These are phyloP conservation scores for Catharus bicknelli DNA, from an alignment of 2,113 vertebrate genomes.

Conservation along the genomic window DNA sequence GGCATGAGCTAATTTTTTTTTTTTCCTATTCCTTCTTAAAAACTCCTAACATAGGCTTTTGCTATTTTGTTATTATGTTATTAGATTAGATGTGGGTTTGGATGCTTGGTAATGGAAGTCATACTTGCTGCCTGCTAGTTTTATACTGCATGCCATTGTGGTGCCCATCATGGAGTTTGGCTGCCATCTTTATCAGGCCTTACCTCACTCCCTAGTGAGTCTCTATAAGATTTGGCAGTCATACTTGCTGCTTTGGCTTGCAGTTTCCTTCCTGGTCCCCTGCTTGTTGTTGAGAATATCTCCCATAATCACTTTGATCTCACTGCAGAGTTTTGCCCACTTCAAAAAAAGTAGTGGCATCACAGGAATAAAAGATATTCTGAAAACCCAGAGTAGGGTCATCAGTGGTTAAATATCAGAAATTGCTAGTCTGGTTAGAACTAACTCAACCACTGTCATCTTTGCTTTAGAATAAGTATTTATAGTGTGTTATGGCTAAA, in stretches of 20 bases:
- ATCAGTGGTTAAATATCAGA: background rate
- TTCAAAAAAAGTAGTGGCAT: background rate
- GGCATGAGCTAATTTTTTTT: slow-evolving; percentile 45
- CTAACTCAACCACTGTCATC: background rate
- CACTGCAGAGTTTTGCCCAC: background rate
- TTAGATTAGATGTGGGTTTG: background rate
- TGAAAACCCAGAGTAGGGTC: background rate
- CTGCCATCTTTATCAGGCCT: background rate
- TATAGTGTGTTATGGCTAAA: background rate
- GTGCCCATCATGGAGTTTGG: background rate
- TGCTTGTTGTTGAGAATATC: background rate
- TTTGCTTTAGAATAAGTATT: background rate
- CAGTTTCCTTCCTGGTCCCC: background rate
- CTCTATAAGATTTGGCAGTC: background rate
- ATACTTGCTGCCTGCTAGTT: background rate
- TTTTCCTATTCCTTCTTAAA: slow-evolving; percentile 5
- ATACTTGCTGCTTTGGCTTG: background rate
- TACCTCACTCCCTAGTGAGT: background rate
- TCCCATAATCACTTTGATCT: background rate
- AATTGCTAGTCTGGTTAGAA: background rate
- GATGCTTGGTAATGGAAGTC: background rate
- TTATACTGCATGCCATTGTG: background rate
- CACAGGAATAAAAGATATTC: background rate
- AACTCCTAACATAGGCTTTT: background rate
- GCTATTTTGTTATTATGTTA: background rate